These are phyloP conservation scores for Pheosia tremula DNA, from an alignment of 2,888 invertebrate species.

Conservation along the genomic window DNA sequence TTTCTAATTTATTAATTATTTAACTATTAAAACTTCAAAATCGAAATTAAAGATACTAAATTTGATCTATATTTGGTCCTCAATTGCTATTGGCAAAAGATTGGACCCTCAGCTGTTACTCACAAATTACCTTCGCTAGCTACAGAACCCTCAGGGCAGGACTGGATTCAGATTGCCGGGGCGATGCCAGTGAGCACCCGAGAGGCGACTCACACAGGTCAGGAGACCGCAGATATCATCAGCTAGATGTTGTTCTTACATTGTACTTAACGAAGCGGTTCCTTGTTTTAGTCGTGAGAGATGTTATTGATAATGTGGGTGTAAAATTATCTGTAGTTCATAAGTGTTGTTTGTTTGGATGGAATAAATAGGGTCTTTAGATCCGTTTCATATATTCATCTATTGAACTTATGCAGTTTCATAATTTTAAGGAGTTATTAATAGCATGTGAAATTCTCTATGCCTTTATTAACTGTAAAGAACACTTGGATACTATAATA, in stretches of 20 bases:
- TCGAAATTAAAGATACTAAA: neutral
- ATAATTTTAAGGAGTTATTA: neutral
- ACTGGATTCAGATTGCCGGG: slow-evolving; percentile 1
- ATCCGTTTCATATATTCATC: too few species aligned
- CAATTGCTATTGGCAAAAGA: slow-evolving; percentile 4
- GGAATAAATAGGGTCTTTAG: neutral
- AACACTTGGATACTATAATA: neutral
- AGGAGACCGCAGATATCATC: slow-evolving; percentile 3
- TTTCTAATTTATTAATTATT: too few species aligned
- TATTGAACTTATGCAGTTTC: neutral
- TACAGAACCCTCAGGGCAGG: neutral
- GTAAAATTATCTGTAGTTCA: neutral
- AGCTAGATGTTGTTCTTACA: neutral
- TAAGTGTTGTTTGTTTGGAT: neutral
- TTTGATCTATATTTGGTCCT: neutral
- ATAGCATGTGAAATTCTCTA: neutral
- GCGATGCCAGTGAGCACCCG: neutral
- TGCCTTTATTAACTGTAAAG: neutral
- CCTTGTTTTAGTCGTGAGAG: neutral
- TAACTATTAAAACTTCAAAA: too few species aligned
- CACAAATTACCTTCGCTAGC: neutral
- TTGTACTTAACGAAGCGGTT: neutral
- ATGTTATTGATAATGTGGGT: neutral
- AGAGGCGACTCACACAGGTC: neutral
- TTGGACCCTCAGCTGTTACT: slow-evolving; percentile 1